Evolutionary conservation across 2,797 vertebrate species (phyloP), one percentile per base, ranked within the genome.

Genomic region (Manis javanica): DNA sequence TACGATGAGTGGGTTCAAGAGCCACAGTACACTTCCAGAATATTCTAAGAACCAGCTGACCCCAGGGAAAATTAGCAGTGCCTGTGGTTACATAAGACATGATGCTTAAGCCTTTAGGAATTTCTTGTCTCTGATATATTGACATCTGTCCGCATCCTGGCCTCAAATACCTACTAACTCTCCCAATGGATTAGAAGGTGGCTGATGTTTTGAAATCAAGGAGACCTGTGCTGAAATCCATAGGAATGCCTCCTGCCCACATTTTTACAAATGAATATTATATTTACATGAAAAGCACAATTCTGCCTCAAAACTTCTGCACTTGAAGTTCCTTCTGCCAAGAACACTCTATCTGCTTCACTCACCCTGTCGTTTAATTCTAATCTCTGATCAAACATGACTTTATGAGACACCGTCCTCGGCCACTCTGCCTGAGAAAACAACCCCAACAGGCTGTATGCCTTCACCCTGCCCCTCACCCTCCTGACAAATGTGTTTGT

Each of bases 131-230:
- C 59, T 84, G 8, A 66, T 61, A 77, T 1, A 37, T 61, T 88
- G 82, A 77, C 26, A 1, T 83, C 24, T 61, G 71, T 78, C 61
- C 74, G 31, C 0, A 69, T 37, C 49, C 66, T 66, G 59, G 6
- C 15, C 46, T 87, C 71, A 88, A 94, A 71, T 94, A 31, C 24
- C 29, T 84, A 87, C n/a, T 64, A 81, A 75, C 16, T 75, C 14
- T 81, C 7, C 61, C 77, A 90, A n/a, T n/a, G 4, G 2, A 55
- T 85, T 72, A 89, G 31, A 87, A 2, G 6, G 1, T 68, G 11
- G 15, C 29, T 93, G 19, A 75, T 93, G 68, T 31, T 87, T 87
- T 93, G 7, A 77, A 93, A 59, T 57, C 72, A 92, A 75, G 53
- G n/a, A 91, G 5, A 0, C 6, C 34, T 51, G 24, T 42, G 21